Conservation (phyloP, 2,888 invertebrate species). For the Drosophila meridionalis region DNA sequence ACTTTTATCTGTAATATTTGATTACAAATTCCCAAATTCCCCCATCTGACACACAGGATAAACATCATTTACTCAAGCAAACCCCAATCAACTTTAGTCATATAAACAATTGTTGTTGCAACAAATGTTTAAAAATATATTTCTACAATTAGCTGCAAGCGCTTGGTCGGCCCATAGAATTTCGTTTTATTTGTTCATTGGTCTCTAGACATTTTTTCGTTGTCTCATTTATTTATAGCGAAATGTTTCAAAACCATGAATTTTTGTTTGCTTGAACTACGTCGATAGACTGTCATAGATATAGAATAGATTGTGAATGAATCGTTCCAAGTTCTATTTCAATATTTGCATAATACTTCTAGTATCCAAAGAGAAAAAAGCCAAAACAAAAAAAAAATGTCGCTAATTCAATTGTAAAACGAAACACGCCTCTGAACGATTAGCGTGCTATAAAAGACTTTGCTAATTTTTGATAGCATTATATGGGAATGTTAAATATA, state of each 20-base stretch:
- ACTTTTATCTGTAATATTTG: background rate
- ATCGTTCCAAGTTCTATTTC: conserved; percentile 10
- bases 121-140: conserved; percentile 12
- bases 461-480: conserved; percentile 26
- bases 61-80: background rate
- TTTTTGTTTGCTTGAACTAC: background rate
- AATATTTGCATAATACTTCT: conserved; percentile 15
- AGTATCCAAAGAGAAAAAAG: background rate
- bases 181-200: conserved; percentile 13
- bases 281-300: conserved; percentile 11
- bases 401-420: conserved; percentile 57
- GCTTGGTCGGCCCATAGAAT: conserved; percentile 12
- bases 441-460: conserved; percentile 39
- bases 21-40: background rate
- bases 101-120: conserved; percentile 15
- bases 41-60: background rate
- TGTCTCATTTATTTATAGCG: conserved; percentile 51
- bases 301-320: conserved; percentile 27
- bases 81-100: background rate
- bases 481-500: background rate
- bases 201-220: background rate
- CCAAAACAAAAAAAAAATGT: conserved; percentile 6
- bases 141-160: conserved; percentile 25
- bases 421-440: conserved; percentile 21
- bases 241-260: conserved; percentile 37